Conservation (phyloP, 1,140 invertebrate species). For the Ylistrum balloti region DNA sequence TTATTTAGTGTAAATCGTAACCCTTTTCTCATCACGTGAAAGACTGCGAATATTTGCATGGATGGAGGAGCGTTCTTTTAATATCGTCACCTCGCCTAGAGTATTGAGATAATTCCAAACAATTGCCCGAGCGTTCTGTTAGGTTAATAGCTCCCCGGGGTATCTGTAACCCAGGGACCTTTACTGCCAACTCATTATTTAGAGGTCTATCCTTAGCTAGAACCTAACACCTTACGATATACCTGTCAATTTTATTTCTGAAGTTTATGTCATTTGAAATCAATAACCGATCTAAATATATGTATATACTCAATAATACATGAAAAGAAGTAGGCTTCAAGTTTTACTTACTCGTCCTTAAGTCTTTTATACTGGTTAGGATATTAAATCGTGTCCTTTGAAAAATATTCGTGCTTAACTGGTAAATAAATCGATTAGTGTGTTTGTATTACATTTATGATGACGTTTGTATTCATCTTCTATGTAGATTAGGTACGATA, state of each 20-base stretch:
- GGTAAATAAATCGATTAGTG: background rate
- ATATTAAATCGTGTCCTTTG: background rate
- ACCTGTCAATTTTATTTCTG: constrained; percentile 8
- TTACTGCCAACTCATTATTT: background rate
- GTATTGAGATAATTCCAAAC: background rate
- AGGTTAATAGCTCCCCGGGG: background rate
- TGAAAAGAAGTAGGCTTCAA: constrained; percentile 1
- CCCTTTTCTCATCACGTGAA: background rate
- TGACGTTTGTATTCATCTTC: background rate
- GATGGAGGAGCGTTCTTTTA: background rate
- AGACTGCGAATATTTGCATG: background rate
- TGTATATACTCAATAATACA: background rate
- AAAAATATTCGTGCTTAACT: constrained; percentile 27
- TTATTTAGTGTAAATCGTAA: background rate
- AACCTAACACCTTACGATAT: constrained; percentile 16
- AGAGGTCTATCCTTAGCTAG: background rate
- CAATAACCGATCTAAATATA: background rate
- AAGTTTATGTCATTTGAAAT: constrained; percentile 22
- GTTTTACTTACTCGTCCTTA: background rate
- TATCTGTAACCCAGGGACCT: background rate
- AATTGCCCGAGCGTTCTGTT: background rate
- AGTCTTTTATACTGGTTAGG: background rate
- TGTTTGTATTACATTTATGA: background rate
- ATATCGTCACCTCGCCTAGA: background rate
- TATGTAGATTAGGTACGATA: background rate